Conservation (phyloP, 2,888 invertebrate genomes). For the Acanthosepion esculentum region DNA sequence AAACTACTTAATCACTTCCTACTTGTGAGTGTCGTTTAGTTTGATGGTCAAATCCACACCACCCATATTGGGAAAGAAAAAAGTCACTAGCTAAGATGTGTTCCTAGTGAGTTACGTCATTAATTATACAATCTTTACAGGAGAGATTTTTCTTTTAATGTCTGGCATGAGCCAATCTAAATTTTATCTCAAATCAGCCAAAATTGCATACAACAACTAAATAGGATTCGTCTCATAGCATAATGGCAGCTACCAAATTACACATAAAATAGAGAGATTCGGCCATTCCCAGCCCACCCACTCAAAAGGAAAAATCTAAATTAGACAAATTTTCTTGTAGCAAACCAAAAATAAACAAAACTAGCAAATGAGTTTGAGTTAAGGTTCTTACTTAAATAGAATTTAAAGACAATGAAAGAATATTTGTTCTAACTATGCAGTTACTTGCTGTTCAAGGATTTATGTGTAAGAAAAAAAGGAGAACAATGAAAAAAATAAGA, state of each 20-base stretch:
- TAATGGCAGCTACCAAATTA: not conserved
- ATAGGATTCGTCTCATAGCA: not conserved
- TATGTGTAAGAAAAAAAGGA: not conserved
- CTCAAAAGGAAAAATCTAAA: not conserved
- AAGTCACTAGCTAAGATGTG: not conserved
- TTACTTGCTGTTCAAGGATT: not conserved
- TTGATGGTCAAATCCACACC: not conserved
- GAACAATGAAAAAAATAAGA: not conserved
- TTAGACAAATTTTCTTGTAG: slow-evolving; percentile 7
- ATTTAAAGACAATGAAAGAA: slow-evolving; percentile 10
- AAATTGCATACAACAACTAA: not conserved
- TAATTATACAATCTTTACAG: not conserved
- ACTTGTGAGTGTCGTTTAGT: not conserved
- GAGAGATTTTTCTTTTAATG: not conserved
- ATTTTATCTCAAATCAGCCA: not conserved
- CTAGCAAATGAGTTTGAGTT: not conserved
- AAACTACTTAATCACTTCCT: not conserved
- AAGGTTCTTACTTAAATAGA: not conserved
- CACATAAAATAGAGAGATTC: not conserved
- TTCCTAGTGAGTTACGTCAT: not conserved
- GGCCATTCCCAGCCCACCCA: not conserved
- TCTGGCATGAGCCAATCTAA: not conserved
- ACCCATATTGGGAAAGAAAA: not conserved
- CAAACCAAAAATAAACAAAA: not conserved
- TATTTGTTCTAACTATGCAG: slow-evolving; percentile 22